Percentiles rank a stretch among this genome's conserved stretches.
Conservation (phyloP, 1,140 invertebrate genomes). For the Drosophila kurseongensis region DNA sequence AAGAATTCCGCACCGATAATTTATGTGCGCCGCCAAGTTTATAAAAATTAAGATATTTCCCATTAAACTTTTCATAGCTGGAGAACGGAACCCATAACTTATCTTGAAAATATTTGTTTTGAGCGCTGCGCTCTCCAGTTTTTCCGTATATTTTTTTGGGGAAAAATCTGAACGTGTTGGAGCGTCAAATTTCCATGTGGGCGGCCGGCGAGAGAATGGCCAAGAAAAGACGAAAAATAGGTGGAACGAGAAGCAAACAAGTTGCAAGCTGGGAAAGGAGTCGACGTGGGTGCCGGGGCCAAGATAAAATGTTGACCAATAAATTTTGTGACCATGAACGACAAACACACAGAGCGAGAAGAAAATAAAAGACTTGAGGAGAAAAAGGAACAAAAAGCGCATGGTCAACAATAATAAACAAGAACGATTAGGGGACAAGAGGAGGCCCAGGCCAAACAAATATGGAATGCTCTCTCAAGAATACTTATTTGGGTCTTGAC, state of each 20-base stretch:
- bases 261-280: slow-evolving; percentile 51
- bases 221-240: slow-evolving; percentile 15
- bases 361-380: slow-evolving; percentile 34
- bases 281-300: slow-evolving; percentile 37
- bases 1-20: slow-evolving; percentile 47
- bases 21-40: slow-evolving; percentile 48
- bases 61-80: slow-evolving; percentile 27
- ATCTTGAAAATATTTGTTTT: slow-evolving; percentile 59
- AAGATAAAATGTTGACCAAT: slow-evolving; percentile 79
- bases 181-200: slow-evolving; percentile 79
- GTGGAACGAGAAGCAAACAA: slow-evolving; percentile 45
- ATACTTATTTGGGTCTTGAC: slow-evolving; percentile 6
- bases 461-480: slow-evolving; percentile 40
- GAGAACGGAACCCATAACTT: slow-evolving; percentile 59
- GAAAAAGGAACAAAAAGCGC: slow-evolving; percentile 42
- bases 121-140: slow-evolving; percentile 21
- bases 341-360: slow-evolving; percentile 36
- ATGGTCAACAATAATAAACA: slow-evolving; percentile 57
- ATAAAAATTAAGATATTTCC: slow-evolving; percentile 74
- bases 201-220: slow-evolving; percentile 15
- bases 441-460: slow-evolving; percentile 32
- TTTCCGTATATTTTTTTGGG: slow-evolving; percentile 23
- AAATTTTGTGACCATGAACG: slow-evolving; percentile 76
- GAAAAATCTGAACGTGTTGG: slow-evolving; percentile 61
- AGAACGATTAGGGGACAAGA: slow-evolving; percentile 35